Evolutionary conservation across 2,888 invertebrate species (phyloP), one percentile per base, ranked within the genome.

Genomic region (Microplitis deprimator): DNA sequence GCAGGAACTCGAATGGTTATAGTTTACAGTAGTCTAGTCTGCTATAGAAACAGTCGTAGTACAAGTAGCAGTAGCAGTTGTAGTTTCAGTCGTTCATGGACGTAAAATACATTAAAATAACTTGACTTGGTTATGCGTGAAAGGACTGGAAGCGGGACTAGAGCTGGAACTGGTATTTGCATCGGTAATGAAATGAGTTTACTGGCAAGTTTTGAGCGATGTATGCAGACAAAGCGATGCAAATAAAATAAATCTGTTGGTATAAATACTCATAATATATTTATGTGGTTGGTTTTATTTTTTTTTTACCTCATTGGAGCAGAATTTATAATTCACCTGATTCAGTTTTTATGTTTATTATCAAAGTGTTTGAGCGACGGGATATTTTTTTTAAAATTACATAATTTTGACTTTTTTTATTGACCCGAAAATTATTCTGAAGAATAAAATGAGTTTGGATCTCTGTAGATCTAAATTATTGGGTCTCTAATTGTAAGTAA

Each of bases 1-100:
- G 68, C 76, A 67, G 76, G 71, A 76, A 76, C 76, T 72, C 71
- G 70, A 67, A 67, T 76, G 70, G 76, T 76, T 71, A 76, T 62
- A 38, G 41, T 16, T 13, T 8, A 20, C 38, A 20, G 10, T 20
- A 10, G 13, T 10, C 65, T 10, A 16, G 8, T 8, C 50, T 50
- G 10, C 20, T 13, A 13, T 50, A 50, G 50, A 50, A 5, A 13
- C 50, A 50, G 50, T 50, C 6, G 50, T 50, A 50, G 50, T 13
- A 1, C 3, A 29, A 29, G 29, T 29, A 29, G 29, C 29, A 29
- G 39, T 40, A 59, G 39, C n/a, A 38, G 39, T 39, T 68, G 68
- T 50, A 50, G 50, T 50, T 50, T 13, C 50, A 29, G 29, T 13
- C 41, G 20, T 50, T 20, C 40, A 50, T 10, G 4, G 16, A 69